Base-by-base conservation (phyloP, 2,888 invertebrate species). In the Chrysolina americana region DNA sequence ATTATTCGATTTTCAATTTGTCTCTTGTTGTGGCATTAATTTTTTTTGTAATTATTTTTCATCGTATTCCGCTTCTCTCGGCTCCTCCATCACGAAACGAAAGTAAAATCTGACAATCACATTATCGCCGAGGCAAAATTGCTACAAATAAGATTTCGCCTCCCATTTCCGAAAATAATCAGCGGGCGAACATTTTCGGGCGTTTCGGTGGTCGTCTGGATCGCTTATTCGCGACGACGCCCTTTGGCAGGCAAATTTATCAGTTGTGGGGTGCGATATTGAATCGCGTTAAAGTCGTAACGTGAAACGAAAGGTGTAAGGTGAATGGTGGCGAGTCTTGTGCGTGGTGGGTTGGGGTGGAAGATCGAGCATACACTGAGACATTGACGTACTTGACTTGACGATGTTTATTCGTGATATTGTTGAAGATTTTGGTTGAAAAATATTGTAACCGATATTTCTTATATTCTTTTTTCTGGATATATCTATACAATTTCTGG, bases 101-200 rank as follows among this genome's bases (percentile, higher is more conserved):
- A 71, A 66, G 66, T 66, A 63, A 74, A 68, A 74, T 47, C 65
- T 44, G 66, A 62, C 74, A 73, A 75, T 75, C 65, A 66, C 68
- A 73, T 75, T 75, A 72, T 85, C 69, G 4, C 36, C 59, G 70
- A 74, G 48, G 48, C 68, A 66, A 83, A 80, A 81, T 81, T 81
- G 83, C 81, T 84, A 83, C 84, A 85, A 85, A 82, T 81, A 79
- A 76, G 79, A 80, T 82, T 82, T 79, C 75, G 80, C 80, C 81
- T 79, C 81, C 82, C 80, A 82, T 82, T 82, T 82, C 82, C 82
- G 81, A 78, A 78, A 80, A 75, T 80, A 80, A 81, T 82, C 80
- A 81, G 69, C 68, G 77, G 76, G 71, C 76, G 78, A 79, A 80
- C 76, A 79, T 81, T 81, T 81, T 81, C 77, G 81, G 81, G 81